Conservation (phyloP, 2,113 vertebrate species). For the Thymallus thymallus region DNA sequence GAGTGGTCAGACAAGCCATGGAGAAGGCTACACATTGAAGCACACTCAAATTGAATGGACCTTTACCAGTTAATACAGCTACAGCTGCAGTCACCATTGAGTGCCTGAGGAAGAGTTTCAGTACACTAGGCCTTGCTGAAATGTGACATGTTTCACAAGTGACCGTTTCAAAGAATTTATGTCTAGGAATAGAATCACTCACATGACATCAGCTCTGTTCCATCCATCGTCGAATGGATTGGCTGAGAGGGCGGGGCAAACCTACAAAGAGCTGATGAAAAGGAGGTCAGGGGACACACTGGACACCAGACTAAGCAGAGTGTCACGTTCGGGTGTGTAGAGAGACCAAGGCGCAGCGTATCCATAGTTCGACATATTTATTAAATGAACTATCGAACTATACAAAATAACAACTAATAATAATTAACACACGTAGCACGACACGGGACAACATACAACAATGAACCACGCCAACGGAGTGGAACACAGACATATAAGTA, state of each 20-base stretch:
- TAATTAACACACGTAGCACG: no score
- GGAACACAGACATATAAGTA: no score
- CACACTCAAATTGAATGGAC: conserved; percentile 27
- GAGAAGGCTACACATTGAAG: conserved; percentile 28
- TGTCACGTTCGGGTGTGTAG: no score
- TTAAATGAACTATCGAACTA: no score
- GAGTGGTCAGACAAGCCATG: conserved; percentile 27
- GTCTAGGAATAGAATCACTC: conserved; percentile 24
- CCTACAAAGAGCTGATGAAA: neutral
- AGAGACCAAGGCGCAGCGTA: no score
- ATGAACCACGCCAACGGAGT: no score
- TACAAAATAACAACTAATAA: no score
- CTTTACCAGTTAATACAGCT: conserved; percentile 15
- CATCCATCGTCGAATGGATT: conserved; percentile 24
- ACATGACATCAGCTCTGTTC: conserved; percentile 22
- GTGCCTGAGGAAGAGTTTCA: conserved; percentile 18
- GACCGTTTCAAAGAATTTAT: conserved; percentile 14
- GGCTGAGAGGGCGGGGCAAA: conserved; percentile 11
- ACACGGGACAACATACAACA: no score
- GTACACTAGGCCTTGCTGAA: conserved; percentile 14
- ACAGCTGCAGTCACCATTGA: conserved; percentile 15
- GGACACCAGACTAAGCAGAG: neutral
- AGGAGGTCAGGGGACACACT: neutral
- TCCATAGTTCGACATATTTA: no score
- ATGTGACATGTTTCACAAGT: conserved; percentile 14